Conservation (phyloP, 2,888 invertebrate species). For the Timema podura region DNA sequence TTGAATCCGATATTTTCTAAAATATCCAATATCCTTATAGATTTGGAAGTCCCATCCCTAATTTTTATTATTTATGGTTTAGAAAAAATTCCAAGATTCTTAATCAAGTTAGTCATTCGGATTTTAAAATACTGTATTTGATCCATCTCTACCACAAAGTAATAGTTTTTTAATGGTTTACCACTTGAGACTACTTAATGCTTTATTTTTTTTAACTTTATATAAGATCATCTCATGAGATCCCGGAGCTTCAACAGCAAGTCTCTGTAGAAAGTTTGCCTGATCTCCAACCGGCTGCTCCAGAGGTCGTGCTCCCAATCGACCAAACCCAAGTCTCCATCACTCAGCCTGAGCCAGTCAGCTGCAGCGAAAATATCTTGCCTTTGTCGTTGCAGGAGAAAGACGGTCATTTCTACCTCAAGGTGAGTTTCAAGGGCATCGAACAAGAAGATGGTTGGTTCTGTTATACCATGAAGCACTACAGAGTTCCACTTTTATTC, state of each 20-base stretch:
- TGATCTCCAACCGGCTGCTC: slow-evolving; percentile 47
- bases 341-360: neutral
- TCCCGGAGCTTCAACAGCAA: slow-evolving; percentile 23
- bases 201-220: no score
- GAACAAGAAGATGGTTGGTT: neutral
- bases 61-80: no score
- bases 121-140: no score
- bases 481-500: neutral
- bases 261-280: slow-evolving; percentile 38
- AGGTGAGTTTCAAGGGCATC: slow-evolving; percentile 40
- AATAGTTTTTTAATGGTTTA: no score
- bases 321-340: slow-evolving; percentile 20
- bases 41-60: no score
- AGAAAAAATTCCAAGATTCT: no score
- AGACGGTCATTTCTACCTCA: slow-evolving; percentile 75
- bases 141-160: no score
- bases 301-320: slow-evolving; percentile 45
- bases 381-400: slow-evolving; percentile 40
- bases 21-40: no score
- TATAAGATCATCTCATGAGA: neutral
- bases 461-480: neutral
- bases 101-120: no score
- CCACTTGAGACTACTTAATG: no score
- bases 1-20: no score
- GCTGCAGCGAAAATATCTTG: neutral